These are phyloP conservation scores for Ennomos fuscantarius DNA, from an alignment of 2,888 invertebrate species.

Conservation along the genomic window DNA sequence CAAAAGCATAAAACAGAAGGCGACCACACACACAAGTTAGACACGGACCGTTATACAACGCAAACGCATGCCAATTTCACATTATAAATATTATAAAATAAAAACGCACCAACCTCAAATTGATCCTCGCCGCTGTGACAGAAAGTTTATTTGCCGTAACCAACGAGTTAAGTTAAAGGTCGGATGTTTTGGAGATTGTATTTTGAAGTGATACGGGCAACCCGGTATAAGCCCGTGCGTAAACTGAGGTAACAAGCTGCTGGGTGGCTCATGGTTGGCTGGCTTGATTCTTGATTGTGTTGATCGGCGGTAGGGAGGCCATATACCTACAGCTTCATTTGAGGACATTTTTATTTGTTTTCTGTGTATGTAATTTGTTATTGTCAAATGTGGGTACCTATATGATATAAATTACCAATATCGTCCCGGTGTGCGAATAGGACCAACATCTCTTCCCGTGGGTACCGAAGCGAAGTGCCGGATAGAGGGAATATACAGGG, in stretches of 20 bases:
- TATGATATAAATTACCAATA: constrained; percentile 2
- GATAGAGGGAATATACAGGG: too few relatives aligned
- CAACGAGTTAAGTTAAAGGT: constrained; percentile 31
- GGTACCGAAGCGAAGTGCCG: too few relatives aligned
- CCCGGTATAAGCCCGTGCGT: constrained; percentile 39
- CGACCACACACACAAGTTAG: constrained; percentile 33
- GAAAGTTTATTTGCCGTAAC: constrained; percentile 20
- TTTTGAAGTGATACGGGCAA: constrained; percentile 39
- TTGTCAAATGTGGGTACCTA: too few relatives aligned
- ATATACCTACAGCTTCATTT: constrained; percentile 20
- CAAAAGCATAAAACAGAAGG: constrained; percentile 28
- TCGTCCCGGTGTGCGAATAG: too few relatives aligned
- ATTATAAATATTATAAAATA: constrained; percentile 5
- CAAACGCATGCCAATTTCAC: constrained; percentile 36
- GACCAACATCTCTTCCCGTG: too few relatives aligned
- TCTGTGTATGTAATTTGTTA: neutral
- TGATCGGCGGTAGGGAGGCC: constrained; percentile 45
- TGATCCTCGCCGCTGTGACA: constrained; percentile 27
- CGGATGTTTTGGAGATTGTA: constrained; percentile 18
- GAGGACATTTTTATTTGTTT: constrained; percentile 10
- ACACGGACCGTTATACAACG: constrained; percentile 31
- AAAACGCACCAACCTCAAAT: constrained; percentile 37
- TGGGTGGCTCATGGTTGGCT: constrained; percentile 19
- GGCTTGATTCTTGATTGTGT: constrained; percentile 48
- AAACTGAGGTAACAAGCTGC: constrained; percentile 53